These are phyloP conservation scores for Halichoerus grypus DNA, from an alignment of 2,113 vertebrate species.

Conservation along the genomic window DNA sequence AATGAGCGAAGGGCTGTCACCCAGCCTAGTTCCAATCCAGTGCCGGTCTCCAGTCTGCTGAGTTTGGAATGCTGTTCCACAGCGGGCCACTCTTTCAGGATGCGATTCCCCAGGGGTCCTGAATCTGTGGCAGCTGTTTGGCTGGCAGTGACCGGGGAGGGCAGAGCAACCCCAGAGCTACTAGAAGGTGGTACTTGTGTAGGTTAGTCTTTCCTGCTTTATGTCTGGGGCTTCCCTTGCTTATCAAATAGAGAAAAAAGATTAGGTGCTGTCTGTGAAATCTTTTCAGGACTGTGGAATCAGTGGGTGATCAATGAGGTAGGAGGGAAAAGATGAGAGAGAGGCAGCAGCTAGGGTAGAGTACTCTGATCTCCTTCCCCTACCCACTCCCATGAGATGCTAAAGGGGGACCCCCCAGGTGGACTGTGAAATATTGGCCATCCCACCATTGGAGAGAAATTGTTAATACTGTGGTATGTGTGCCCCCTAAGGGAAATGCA, in stretches of 20 bases:
- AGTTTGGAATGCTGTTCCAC: neutral
- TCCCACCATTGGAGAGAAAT: neutral
- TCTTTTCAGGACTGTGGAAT: neutral
- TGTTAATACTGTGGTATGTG: neutral
- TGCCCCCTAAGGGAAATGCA: neutral
- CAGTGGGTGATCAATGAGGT: neutral
- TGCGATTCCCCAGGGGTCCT: neutral
- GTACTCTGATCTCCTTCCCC: neutral
- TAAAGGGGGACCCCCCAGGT: neutral
- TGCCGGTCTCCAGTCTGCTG: neutral
- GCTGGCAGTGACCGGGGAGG: neutral
- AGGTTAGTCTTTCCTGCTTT: constrained; percentile 40
- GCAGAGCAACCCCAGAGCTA: neutral
- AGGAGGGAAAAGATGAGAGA: constrained; percentile 1
- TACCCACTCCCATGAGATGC: neutral
- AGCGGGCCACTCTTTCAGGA: neutral
- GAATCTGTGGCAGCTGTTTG: neutral
- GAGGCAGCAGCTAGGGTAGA: neutral
- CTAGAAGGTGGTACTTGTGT: neutral
- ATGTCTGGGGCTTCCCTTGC: neutral
- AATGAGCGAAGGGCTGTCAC: neutral
- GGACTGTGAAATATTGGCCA: neutral
- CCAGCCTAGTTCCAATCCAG: neutral
- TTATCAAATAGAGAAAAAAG: neutral
- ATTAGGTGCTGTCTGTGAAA: neutral